These are phyloP conservation scores for Todiramphus chloris DNA, from an alignment of 2,113 vertebrate species.

Conservation along the genomic window DNA sequence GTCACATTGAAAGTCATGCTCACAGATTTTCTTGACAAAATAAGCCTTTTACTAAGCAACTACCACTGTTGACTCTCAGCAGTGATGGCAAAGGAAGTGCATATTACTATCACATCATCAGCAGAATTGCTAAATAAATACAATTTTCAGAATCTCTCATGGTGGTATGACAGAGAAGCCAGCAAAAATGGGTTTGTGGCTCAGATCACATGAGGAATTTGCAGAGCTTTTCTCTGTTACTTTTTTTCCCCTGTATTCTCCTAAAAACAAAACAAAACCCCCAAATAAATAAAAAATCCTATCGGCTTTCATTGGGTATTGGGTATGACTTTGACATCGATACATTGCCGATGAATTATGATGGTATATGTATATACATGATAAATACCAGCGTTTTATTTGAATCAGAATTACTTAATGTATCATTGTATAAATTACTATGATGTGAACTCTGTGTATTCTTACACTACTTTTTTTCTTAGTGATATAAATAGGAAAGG, in stretches of 20 bases:
- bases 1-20: not conserved
- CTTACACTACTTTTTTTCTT: not conserved
- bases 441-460: not conserved
- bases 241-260: not conserved
- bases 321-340: not conserved
- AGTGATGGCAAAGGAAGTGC: not conserved
- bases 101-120: not conserved
- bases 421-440: not conserved
- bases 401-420: not conserved
- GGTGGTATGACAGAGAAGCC: not conserved
- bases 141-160: not conserved
- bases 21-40: conserved; percentile 5
- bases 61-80: not conserved
- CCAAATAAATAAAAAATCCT: not conserved
- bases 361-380: not conserved
- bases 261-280: not conserved
- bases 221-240: not conserved
- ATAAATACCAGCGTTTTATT: not conserved
- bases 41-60: not conserved
- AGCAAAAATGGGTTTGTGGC: not conserved
- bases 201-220: not conserved
- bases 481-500: not conserved
- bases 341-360: not conserved
- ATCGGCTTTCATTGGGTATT: not conserved
- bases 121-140: conserved; percentile 23